These are phyloP conservation scores for Apodemia arnacis DNA, from an alignment of 2,888 invertebrate species.

Conservation along the genomic window DNA sequence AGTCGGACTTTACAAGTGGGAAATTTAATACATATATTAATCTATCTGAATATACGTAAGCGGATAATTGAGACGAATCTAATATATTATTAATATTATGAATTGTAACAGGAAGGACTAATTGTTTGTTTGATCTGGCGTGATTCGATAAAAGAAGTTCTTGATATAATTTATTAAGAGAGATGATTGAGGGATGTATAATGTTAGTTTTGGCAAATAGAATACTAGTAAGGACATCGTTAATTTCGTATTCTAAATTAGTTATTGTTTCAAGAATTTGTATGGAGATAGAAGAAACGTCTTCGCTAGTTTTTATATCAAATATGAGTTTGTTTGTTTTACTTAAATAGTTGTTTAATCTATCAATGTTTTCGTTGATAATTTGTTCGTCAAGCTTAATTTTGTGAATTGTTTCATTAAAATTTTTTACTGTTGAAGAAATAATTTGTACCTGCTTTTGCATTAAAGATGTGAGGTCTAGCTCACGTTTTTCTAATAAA, in stretches of 20 bases:
- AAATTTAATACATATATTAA: conserved; percentile 82
- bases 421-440: conserved; percentile 79
- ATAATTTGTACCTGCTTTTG: conserved; percentile 83
- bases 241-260: conserved; percentile 77
- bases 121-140: conserved; percentile 51
- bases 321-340: conserved; percentile 63
- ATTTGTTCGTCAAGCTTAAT: conserved; percentile 78
- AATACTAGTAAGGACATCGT: conserved; percentile 73
- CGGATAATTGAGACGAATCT: conserved; percentile 75
- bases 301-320: conserved; percentile 78
- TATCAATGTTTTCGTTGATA: conserved; percentile 70
- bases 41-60: conserved; percentile 81
- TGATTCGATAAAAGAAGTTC: conserved; percentile 66
- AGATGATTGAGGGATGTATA: conserved; percentile 37
- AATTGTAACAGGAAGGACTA: conserved; percentile 74
- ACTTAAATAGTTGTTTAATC: conserved; percentile 73
- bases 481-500: conserved; percentile 81
- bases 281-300: conserved; percentile 76
- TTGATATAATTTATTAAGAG: conserved; percentile 52
- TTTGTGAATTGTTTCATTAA: conserved; percentile 81
- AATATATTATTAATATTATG: conserved; percentile 81
- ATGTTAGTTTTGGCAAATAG: conserved; percentile 67
- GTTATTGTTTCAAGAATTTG: conserved; percentile 77
- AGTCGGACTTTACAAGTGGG: conserved; percentile 75
- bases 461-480: conserved; percentile 54